Percentiles rank a stretch among this genome's conserved stretches.
Conservation (phyloP, 2,113 vertebrate genomes). For the Petrocephalus zakoni region DNA sequence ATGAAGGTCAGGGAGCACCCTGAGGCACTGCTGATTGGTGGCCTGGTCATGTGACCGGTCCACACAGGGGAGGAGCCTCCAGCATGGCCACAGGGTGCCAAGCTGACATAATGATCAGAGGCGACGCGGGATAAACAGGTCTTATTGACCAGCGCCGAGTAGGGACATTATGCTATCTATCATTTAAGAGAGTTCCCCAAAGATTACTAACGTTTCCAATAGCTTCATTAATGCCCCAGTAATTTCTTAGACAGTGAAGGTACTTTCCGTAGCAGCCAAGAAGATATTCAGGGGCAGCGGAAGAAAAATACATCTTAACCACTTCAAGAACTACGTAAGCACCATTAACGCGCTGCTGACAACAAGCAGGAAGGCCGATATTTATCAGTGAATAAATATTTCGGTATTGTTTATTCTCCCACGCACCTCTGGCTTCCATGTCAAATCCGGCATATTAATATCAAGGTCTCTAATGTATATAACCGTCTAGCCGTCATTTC, state of each 20-base stretch:
- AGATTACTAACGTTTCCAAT: neutral
- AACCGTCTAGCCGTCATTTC: neutral
- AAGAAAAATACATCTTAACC: neutral
- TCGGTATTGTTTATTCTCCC: neutral
- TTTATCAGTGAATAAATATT: neutral
- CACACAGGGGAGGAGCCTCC: neutral
- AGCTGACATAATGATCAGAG: neutral
- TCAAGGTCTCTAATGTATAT: neutral
- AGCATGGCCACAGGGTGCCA: neutral
- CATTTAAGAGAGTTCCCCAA: neutral
- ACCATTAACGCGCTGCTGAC: neutral
- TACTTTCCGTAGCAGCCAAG: neutral
- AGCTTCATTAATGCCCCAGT: neutral
- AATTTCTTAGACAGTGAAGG: neutral
- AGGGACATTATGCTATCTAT: neutral
- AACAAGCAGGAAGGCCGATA: neutral
- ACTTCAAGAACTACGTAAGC: neutral
- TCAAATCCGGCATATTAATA: neutral
- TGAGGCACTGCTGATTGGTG: conserved; percentile 18
- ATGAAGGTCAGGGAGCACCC: conserved; percentile 29
- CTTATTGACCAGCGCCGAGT: neutral
- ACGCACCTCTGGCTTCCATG: neutral
- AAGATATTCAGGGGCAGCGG: neutral
- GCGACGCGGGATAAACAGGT: neutral
- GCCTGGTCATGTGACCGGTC: conserved; percentile 1